These are phyloP conservation scores for Scaptodrosophila lebanonensis DNA, from an alignment of 1,140 invertebrate species.

Conservation along the genomic window DNA sequence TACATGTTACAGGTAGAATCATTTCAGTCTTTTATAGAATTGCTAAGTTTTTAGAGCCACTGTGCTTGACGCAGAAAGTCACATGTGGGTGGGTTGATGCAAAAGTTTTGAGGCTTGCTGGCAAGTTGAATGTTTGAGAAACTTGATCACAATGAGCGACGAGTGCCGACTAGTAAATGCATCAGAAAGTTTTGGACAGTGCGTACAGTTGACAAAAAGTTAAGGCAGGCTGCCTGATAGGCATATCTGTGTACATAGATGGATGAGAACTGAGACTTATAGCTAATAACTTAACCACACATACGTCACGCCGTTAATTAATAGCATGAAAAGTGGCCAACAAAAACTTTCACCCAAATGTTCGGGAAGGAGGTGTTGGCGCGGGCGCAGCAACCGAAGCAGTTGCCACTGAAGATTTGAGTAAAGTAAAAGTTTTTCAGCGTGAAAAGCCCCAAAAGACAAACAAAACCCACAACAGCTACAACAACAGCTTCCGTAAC, in stretches of 20 bases:
- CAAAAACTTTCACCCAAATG: slow-evolving; percentile 30
- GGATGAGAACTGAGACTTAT: neutral
- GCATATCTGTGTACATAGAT: too few species aligned
- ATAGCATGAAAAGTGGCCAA: slow-evolving; percentile 27
- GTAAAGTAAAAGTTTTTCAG: slow-evolving; percentile 46
- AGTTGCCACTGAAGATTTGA: slow-evolving; percentile 17
- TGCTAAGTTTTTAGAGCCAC: too few species aligned
- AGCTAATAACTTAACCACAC: neutral
- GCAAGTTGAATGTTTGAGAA: slow-evolving; percentile 67
- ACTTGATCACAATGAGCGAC: slow-evolving; percentile 70
- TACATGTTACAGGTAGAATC: too few species aligned
- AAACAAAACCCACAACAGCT: slow-evolving; percentile 10
- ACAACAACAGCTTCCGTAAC: slow-evolving; percentile 40
- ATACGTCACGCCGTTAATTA: slow-evolving; percentile 22
- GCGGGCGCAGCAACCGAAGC: too few species aligned
- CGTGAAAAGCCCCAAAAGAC: slow-evolving; percentile 33
- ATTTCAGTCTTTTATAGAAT: too few species aligned
- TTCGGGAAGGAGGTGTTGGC: neutral
- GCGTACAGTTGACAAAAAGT: slow-evolving; percentile 46
- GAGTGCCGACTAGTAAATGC: too few species aligned
- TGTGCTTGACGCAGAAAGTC: too few species aligned
- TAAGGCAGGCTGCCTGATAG: slow-evolving; percentile 22
- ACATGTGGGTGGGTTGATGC: too few species aligned
- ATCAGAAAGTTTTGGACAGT: too few species aligned
- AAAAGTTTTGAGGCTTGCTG: slow-evolving; percentile 29